phyloP scores from a whole-genome alignment of 2,888 invertebrate genomes.

The Drosophila nigricruria region DNA sequence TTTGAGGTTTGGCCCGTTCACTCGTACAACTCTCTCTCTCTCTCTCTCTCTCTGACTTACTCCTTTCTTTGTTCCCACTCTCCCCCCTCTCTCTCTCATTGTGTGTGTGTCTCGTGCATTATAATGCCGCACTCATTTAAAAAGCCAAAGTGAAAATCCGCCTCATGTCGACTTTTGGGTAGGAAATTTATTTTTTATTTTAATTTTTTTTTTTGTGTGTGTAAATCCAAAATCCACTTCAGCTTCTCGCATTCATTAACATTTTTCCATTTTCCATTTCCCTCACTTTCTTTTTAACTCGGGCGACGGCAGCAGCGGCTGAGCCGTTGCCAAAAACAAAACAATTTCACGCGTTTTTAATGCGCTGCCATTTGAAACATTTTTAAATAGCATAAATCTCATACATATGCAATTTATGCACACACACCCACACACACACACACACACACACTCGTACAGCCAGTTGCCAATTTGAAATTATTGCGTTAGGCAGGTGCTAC shows the following conservation, averaged over 20 bases:
- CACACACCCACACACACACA: constrained; percentile 36
- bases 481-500: constrained; percentile 70
- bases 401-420: constrained; percentile 78
- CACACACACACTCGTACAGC: constrained; percentile 13
- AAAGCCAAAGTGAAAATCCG: constrained; percentile 77
- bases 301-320: constrained; percentile 1
- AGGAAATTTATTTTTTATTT: constrained; percentile 7
- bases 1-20: constrained; percentile 70
- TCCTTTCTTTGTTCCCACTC: constrained; percentile 5
- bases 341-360: constrained; percentile 78
- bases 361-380: constrained; percentile 68
- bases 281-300: neutral
- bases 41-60: neutral
- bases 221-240: constrained; percentile 66
- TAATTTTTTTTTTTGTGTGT: neutral
- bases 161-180: constrained; percentile 49
- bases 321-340: constrained; percentile 50
- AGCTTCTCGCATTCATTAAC: constrained; percentile 72
- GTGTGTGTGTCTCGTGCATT: constrained; percentile 42
- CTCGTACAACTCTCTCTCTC: constrained; percentile 4
- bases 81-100: neutral
- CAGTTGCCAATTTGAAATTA: constrained; percentile 79
- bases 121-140: constrained; percentile 66
- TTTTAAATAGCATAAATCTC: constrained; percentile 79
- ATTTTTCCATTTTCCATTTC: constrained; percentile 66